Conservation (phyloP, 2,888 invertebrate genomes). For the Trachelus tabidus region DNA sequence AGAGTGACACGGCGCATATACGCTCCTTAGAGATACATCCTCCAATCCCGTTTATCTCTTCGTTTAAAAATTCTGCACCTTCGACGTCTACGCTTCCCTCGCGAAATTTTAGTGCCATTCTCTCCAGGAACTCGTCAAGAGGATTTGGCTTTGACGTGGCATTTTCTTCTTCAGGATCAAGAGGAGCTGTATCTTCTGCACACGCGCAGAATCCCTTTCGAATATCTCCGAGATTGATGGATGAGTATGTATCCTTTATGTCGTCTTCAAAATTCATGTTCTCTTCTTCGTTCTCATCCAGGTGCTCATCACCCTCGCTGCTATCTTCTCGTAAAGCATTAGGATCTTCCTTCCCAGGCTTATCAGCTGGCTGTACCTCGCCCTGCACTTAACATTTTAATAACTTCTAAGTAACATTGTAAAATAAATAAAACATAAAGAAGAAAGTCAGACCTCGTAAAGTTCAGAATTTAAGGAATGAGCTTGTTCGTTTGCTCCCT, state of each 20-base stretch:
- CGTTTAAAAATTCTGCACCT: not conserved
- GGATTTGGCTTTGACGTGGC: constrained; percentile 27
- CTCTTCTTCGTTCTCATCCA: constrained; percentile 19
- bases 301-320: constrained; percentile 10
- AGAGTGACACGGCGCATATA: constrained; percentile 48
- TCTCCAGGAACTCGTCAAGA: constrained; percentile 44
- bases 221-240: constrained; percentile 33
- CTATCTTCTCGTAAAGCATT: not conserved
- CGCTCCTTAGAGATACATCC: constrained; percentile 40
- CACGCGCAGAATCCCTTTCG: constrained; percentile 43
- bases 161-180: not conserved
- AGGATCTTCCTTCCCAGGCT: not conserved
- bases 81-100: constrained; percentile 29
- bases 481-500: not conserved
- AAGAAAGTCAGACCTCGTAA: not conserved
- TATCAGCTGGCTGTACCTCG: not conserved
- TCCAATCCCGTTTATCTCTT: constrained; percentile 50
- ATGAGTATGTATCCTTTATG: constrained; percentile 24
- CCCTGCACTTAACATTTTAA: not conserved
- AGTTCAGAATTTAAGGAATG: not conserved
- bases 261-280: constrained; percentile 20
- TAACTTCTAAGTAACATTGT: not conserved
- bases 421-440: not conserved
- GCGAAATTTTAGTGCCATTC: constrained; percentile 43
- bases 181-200: constrained; percentile 19